Conservation (phyloP, 2,113 vertebrate genomes). For the Syngnathus scovelli region DNA sequence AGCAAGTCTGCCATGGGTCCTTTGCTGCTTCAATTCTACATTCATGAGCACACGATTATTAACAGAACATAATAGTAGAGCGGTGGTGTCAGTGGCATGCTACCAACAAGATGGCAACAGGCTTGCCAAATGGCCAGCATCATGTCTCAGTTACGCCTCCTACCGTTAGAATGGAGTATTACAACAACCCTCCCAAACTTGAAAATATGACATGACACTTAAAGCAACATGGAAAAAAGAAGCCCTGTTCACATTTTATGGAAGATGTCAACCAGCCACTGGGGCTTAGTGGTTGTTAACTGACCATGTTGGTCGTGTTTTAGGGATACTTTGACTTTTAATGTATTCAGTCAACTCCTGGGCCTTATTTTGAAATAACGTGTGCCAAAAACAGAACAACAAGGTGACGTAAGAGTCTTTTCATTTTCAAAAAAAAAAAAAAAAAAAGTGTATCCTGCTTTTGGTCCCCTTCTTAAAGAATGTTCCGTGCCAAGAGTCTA, state of each 20-base stretch:
- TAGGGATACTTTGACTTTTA: too few species aligned
- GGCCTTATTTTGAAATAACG: neutral
- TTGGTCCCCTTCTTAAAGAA: slow-evolving; percentile 46
- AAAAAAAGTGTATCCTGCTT: slow-evolving; percentile 28
- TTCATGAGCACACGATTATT: slow-evolving; percentile 22
- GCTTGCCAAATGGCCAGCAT: slow-evolving; percentile 25
- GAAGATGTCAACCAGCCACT: neutral
- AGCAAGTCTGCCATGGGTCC: neutral
- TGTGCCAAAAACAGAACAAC: slow-evolving; percentile 10
- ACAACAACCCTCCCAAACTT: neutral
- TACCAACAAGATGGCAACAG: slow-evolving; percentile 6
- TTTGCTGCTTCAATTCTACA: slow-evolving; percentile 10
- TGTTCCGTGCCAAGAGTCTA: slow-evolving; percentile 28
- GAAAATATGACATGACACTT: neutral
- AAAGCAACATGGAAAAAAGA: neutral
- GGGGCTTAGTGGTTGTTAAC: neutral
- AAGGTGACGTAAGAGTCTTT: neutral
- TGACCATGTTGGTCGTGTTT: neutral
- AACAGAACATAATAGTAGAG: slow-evolving; percentile 8
- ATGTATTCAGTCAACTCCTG: neutral
- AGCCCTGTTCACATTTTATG: neutral
- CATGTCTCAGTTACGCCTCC: slow-evolving; percentile 27
- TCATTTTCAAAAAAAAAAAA: slow-evolving; percentile 2
- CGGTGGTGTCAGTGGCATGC: slow-evolving; percentile 31
- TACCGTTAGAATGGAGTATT: slow-evolving; percentile 13